Evolutionary conservation across 2,113 vertebrate species (phyloP), one percentile per base, ranked within the genome.

Genomic region (cat (Felis catus)): DNA sequence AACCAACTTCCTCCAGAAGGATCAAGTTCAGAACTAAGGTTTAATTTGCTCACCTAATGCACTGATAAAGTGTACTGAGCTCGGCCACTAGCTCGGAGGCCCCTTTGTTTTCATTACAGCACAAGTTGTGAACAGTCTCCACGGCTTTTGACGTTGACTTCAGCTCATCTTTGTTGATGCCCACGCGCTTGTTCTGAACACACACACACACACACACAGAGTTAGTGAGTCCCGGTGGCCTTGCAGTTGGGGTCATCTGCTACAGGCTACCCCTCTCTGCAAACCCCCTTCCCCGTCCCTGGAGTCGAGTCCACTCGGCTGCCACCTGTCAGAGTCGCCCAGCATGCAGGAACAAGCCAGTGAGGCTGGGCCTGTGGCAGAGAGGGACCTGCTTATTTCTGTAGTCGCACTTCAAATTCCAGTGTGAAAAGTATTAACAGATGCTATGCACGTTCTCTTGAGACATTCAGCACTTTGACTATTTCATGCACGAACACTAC

Each of bases 101-200:
- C 12, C 99, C 99, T 98, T 99, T 99, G 99, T 99, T 99, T 98
- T 99, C 99, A 4, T 99, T 99, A 98, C 99, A 99, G 97, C 99
- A 99, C 84, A 99, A 98, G 87, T 99, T 99, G 98, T 99, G 99
- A 29, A 99, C 99, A 0, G 99, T 99, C 96, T 99, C 99, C 0
- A 99, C 99, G 16, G 99, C 99, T 97, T 99, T 99, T 0, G 99
- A 99, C 0, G 99, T 99, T 0, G 99, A 99, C 98, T 99, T 99
- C 70, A 99, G 98, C 96, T 99, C 99, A 11, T 99, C 99, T 95
- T 99, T 99, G 97, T 99, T 99, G 92, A 99, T 99, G 98, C 99
- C 99, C 53, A 99, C 99, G 55, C 99, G 99, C 97, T 99, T 99
- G 98, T 99, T 99, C 99, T 99, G 97, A 25, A 93, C 81, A 55